Evolutionary conservation across 2,113 vertebrate species (phyloP).

Genomic region (Gila orcuttii): DNA sequence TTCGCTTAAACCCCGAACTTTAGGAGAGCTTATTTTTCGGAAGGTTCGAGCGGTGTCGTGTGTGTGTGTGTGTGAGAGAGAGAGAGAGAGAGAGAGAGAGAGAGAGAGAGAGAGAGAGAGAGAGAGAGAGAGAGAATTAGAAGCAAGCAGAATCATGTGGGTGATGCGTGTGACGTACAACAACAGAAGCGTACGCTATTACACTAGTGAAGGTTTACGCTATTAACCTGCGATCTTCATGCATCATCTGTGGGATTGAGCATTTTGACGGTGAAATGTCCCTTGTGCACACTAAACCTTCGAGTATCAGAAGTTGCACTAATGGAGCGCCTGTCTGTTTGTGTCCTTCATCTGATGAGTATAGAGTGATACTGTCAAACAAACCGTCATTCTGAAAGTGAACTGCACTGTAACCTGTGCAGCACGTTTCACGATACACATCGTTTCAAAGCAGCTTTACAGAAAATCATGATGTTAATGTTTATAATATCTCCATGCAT

Average conservation of each 20-base stretch:
- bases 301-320: neutral
- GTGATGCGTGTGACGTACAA: too few species aligned
- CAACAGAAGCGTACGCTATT: too few species aligned
- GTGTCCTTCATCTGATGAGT: neutral
- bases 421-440: neutral
- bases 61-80: too few species aligned
- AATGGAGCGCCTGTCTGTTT: neutral
- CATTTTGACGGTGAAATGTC: conserved; percentile 4
- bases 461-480: neutral
- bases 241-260: neutral
- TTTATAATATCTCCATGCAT: neutral
- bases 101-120: too few species aligned
- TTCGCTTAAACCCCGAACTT: too few species aligned
- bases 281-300: conserved; percentile 18
- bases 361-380: neutral
- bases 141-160: too few species aligned
- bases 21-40: too few species aligned
- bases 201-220: too few species aligned
- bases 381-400: neutral
- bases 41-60: too few species aligned
- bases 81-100: too few species aligned
- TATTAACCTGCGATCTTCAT: neutral
- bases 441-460: neutral
- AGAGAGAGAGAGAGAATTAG: too few species aligned
- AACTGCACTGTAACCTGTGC: neutral